Conservation (phyloP, 2,113 vertebrate genomes). For the Syngnathus floridae region DNA sequence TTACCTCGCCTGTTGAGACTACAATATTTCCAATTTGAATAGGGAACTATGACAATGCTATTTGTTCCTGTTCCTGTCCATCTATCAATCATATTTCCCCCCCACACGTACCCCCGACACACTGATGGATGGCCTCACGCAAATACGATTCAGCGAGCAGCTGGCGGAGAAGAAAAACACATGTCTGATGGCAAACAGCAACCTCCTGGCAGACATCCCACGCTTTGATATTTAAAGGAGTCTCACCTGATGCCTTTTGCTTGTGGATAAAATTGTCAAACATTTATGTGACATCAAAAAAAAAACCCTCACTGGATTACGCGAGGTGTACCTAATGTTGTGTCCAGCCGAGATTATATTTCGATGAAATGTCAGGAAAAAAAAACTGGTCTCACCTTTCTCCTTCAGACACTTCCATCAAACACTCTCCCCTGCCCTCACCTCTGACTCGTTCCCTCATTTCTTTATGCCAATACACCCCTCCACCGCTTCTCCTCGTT, state of each 20-base stretch:
- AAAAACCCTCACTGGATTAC: not conserved
- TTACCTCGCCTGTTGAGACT: not conserved
- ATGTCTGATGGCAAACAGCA: not conserved
- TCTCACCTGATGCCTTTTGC: conserved; percentile 4
- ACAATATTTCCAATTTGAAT: too few species aligned
- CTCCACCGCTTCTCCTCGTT: conserved; percentile 4
- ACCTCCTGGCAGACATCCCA: not conserved
- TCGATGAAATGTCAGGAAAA: not conserved
- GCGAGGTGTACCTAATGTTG: not conserved
- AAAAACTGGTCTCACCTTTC: not conserved
- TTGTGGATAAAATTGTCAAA: not conserved
- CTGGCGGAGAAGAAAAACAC: not conserved
- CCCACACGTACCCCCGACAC: too few species aligned
- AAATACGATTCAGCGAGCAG: conserved; percentile 2
- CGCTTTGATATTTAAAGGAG: not conserved
- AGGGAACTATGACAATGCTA: not conserved
- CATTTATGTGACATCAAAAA: too few species aligned
- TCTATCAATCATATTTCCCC: too few species aligned
- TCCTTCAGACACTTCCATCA: not conserved
- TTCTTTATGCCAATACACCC: conserved; percentile 21
- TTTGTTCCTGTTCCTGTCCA: too few species aligned
- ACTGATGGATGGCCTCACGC: not conserved
- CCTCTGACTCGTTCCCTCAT: conserved; percentile 12
- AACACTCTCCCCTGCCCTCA: not conserved
- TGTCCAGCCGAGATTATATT: not conserved